Base-by-base conservation (phyloP, 2,113 vertebrate species). In the Ardeotis arabs region DNA sequence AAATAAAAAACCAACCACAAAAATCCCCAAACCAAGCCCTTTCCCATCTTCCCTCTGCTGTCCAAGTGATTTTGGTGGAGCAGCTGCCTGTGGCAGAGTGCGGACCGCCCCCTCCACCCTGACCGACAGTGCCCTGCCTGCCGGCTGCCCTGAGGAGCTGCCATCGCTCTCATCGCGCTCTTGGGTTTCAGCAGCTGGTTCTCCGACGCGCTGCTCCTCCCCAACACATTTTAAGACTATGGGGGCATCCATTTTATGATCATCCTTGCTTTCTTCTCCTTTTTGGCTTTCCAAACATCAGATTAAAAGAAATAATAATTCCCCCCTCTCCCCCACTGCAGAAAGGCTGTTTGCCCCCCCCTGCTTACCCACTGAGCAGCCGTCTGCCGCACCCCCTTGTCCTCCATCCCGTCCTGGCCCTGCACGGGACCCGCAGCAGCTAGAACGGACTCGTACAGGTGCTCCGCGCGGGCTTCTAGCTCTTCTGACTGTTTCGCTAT, bases 401-500 rank as follows among this genome's bases (percentile, higher is more conserved):
- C 84, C 50, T 87, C 90, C 55, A 10, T 20, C 37, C 58, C 13
- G 4, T 88, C 87, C 60, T 96, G 62, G 49, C 93, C 94, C 53
- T n/a, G 94, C 77, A 92, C 31, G 12, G 96, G 87, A 88, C 98
- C 97, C 98, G 98, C 88, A 16, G 98, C 98, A 7, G 98, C 97
- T 7, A 99, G 96, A 69, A 99, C 97, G 6, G 98, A 98, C 69
- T 98, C 92, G 39, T 99, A 99, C 41, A 99, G 84, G 45, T 83
- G 97, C 39, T 99, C 98, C 0, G 98, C 98, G 0, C 98, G 98
- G 45, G 66, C 95, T 68, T 99, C 98, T 23, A 99, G 98, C 76
- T 96, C 97, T 23, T 92, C 95, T 0, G 99, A 98, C 95, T 99
- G 98, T 21, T 94, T 98, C 7, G 98, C 98, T 12, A 99, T 99